A percentile compares a stretch with the other conserved stretches of the same genome.
Conservation (phyloP, 2,888 invertebrate species). For the Philereme vetulata region DNA sequence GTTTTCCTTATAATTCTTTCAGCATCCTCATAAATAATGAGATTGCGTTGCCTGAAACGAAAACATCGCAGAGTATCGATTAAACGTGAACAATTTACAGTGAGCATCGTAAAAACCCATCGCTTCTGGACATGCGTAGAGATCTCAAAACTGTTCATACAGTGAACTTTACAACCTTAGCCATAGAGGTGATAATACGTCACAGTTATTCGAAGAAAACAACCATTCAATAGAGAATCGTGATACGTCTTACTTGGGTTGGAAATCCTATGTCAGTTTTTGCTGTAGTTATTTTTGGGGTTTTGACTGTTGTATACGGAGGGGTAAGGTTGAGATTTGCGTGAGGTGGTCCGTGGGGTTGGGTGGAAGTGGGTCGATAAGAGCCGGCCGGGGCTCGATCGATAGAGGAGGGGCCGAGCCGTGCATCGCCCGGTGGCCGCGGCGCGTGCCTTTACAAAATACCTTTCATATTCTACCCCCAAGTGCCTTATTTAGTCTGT, state of each 20-base stretch:
- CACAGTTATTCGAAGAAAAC: slow-evolving; percentile 51
- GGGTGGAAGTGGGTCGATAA: slow-evolving; percentile 75
- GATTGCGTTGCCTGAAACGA: slow-evolving; percentile 18
- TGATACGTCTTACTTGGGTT: slow-evolving; percentile 67
- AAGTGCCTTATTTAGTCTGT: slow-evolving; percentile 48
- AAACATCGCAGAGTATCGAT: slow-evolving; percentile 33
- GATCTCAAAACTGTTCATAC: slow-evolving; percentile 57
- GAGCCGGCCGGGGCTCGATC: slow-evolving; percentile 68
- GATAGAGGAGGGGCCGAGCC: slow-evolving; percentile 66
- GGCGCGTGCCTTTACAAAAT: slow-evolving; percentile 64
- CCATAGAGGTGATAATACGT: slow-evolving; percentile 74
- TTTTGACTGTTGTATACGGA: slow-evolving; percentile 49
- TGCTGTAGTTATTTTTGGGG: slow-evolving; percentile 40
- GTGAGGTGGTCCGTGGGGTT: slow-evolving; percentile 47
- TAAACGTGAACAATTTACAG: slow-evolving; percentile 41
- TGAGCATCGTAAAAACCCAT: slow-evolving; percentile 60
- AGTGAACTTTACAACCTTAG: slow-evolving; percentile 57
- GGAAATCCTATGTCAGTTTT: slow-evolving; percentile 60
- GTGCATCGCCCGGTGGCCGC: slow-evolving; percentile 45
- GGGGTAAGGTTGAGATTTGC: slow-evolving; percentile 70
- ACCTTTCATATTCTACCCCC: slow-evolving; percentile 50
- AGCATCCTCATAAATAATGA: slow-evolving; percentile 6
- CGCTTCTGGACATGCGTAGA: slow-evolving; percentile 77
- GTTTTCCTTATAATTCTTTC: not conserved
- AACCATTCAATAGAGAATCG: slow-evolving; percentile 62